Base-by-base conservation (phyloP, 1,140 invertebrate species). In the Linepithema humile region DNA sequence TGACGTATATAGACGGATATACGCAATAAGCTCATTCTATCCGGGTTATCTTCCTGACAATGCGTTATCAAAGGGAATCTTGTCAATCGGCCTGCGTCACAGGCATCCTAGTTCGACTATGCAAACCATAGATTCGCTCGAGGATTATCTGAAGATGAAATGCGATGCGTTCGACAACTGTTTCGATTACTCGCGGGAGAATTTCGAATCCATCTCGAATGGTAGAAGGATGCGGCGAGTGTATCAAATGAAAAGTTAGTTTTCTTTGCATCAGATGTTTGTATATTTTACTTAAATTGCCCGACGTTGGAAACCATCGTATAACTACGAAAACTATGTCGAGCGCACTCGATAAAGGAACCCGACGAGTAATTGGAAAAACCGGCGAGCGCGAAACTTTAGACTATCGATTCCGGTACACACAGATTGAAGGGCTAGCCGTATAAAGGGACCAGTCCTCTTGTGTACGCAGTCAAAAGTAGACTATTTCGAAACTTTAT, bases 301-400 rank as follows among this genome's bases (percentile, higher is more conserved):
- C 48, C 23, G 45, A 77, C 59, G 70, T n/a, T 62, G 35, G 23
- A 80, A 80, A 70, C 23, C 23, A 53, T 53, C 23, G 23, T 20
- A 48, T 12, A 80, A 70, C 64, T 70, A 55, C 48, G 50, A 26
- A 29, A 80, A 80, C 75, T 80, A 80, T 80, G 69, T 23, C 64
- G 29, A 23, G 35, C 64, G 74, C 73, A 60, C 1, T 26, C 32
- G 75, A 57, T 70, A 80, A 80, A 80, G 75, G 50, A 69, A 43
- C 50, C 64, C n/a, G 64, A 70, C 35, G 75, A 80, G 48, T 80
- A 80, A 80, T 80, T 80, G 75, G 50, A 80, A 80, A 80, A 80
- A 70, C 17, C 64, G 48, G 48, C 35, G 38, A 32, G 26, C 64
- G 26, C 35, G 26, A 43, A 80, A 70, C 64, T 80, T 80, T 40